Conservation (phyloP, 2,888 invertebrate genomes). For the Cryptus viduatorius region DNA sequence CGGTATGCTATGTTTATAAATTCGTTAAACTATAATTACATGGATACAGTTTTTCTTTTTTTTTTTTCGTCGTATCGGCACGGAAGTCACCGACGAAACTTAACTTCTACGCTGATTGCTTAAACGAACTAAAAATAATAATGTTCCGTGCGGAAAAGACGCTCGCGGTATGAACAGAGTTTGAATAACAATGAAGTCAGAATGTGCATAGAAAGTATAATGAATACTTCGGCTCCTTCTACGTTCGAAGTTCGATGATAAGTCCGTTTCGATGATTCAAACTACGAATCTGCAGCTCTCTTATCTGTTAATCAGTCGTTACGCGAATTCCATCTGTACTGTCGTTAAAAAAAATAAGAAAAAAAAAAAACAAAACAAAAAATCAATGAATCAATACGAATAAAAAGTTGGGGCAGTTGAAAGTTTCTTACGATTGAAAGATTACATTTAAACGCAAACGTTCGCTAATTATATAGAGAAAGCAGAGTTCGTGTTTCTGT, state of each 20-base stretch:
- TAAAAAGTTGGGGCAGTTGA: constrained; percentile 55
- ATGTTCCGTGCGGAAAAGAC: background rate
- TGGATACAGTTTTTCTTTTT: constrained; percentile 26
- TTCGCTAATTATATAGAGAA: constrained; percentile 18
- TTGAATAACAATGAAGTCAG: constrained; percentile 30
- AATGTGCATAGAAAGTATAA: constrained; percentile 39
- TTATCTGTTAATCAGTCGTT: constrained; percentile 50
- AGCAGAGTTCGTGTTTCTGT: constrained; percentile 28
- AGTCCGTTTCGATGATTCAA: constrained; percentile 13
- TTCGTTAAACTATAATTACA: constrained; percentile 41
- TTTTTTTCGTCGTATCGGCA: background rate
- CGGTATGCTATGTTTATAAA: constrained; percentile 29
- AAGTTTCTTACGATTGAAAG: constrained; percentile 21
- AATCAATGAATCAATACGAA: constrained; percentile 1
- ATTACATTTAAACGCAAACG: constrained; percentile 31
- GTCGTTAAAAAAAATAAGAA: constrained; percentile 10
- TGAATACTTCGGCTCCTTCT: constrained; percentile 21
- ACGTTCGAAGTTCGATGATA: constrained; percentile 33
- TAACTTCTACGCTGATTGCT: background rate
- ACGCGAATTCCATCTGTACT: constrained; percentile 3
- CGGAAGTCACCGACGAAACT: constrained; percentile 15
- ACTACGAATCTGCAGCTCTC: constrained; percentile 35
- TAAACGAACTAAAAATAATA: constrained; percentile 28
- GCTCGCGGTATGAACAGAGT: background rate
- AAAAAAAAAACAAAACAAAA: constrained; percentile 1